Base-by-base conservation (phyloP, 1,140 invertebrate species). In the Caenorhabditis inopinata region DNA sequence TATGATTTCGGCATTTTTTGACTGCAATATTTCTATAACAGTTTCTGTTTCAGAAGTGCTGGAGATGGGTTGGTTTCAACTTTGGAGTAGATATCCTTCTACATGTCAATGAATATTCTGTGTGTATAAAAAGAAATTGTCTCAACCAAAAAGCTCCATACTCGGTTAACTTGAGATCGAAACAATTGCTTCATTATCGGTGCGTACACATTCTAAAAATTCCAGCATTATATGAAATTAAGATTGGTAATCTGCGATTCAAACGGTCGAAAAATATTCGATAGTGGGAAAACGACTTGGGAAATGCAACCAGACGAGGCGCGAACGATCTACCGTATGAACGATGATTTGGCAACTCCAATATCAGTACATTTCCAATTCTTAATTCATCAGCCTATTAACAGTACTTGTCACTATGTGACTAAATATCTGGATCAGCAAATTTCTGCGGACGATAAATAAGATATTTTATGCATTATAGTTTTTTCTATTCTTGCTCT, bases 81-180 rank as follows among this genome's bases (percentile, higher is more conserved):
- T 68, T n/a, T 18, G 58, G 58, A 38, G 32, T 68, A 21, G 58
- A 68, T 68, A 4, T 68, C 6, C 32, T 68, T 18, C 25, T 68
- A 7, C 58, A 68, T 68, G n/a, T 68, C 1, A 68, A 68, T 21
- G 58, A 68, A 1, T 38, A 68, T 21, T 68, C 58, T 5, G 32
- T 68, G 3, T 42, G 58, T n/a, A 68, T 68, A 11, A 68, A 38
- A 42, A n/a, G 58, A 42, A 68, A 68, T 42, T 68, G 58, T 42
- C 58, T 68, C 4, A 68, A 68, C n/a, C 32, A 38, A 21, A 68
- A 68, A 38, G 32, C 58, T 2, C 58, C 58, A 12, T 68, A 68
- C 12, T 68, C 58, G 1, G 58, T 68, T 2, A 68, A 38, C 27
- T 42, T 68, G 32, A 68, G 38, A 21, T 42, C 58, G 12, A 38